These are phyloP conservation scores for Pachymerium ferrugineum DNA, from an alignment of 2,888 invertebrate genomes.

Conservation along the genomic window DNA sequence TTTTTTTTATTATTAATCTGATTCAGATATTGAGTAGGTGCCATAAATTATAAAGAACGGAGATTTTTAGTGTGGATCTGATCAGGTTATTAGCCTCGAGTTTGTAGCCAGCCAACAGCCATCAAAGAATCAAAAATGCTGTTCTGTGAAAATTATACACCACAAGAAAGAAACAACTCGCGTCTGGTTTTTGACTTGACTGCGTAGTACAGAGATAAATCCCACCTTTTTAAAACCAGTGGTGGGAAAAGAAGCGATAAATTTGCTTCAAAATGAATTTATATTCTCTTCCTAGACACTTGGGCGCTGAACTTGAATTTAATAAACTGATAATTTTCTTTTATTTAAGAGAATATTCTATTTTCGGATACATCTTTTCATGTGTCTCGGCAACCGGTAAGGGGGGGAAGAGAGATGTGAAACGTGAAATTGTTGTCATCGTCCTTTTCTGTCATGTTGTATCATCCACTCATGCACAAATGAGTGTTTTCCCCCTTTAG, in stretches of 20 bases:
- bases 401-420: too few relatives aligned
- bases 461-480: constrained; percentile 2
- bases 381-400: background rate
- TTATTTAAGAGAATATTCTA: background rate
- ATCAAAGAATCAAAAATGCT: constrained; percentile 21
- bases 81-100: constrained; percentile 11
- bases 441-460: constrained; percentile 17
- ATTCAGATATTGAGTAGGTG: too few relatives aligned
- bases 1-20: too few relatives aligned
- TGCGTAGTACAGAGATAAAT: constrained; percentile 20
- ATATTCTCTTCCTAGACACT: background rate
- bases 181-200: constrained; percentile 22
- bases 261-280: background rate
- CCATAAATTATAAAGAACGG: too few relatives aligned
- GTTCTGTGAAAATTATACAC: background rate
- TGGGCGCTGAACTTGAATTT: constrained; percentile 5
- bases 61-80: background rate
- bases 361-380: background rate
- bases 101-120: background rate
- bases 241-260: constrained; percentile 22
- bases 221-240: background rate
- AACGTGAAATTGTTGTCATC: constrained; percentile 16
- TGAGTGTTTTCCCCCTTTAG: background rate
- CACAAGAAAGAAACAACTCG: background rate
- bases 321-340: background rate